Base-by-base conservation (phyloP, 2,888 invertebrate genomes). In the Protodeltote pygarga region DNA sequence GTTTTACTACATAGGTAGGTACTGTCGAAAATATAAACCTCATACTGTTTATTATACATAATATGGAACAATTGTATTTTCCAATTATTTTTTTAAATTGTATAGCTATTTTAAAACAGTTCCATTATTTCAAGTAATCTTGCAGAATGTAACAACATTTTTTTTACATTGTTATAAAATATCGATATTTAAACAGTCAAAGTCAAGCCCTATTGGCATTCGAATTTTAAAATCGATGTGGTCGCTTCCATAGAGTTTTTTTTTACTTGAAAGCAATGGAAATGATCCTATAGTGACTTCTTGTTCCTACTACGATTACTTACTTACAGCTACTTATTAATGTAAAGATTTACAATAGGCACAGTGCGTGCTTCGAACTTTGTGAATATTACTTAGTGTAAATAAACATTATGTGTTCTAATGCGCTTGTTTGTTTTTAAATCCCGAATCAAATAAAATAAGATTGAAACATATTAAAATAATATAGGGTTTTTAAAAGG, bases 371-470 rank as follows among this genome's bases (percentile, higher is more conserved):
- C 54, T 50, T 54, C 17, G 37, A 46, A 74, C 65, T 75, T 74
- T 85, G 85, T 87, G 84, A 83, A 88, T 85, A 88, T 83, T 83
- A 78, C 77, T 80, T 83, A 79, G 77, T 89, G 89, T 89, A 89
- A 89, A 89, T 89, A 90, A 87, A 88, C 76, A 81, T 81, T 89
- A 89, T 87, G 89, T 90, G 89, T 89, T 89, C 87, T 80, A 77
- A 75, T 15, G n/a, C 23, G 13, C 37, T 59, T 50, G 42, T 57
- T 44, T 63, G 40, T 58, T 71, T 71, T 77, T 64, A 63, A 11
- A 14, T 9, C 21, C n/a, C 19, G 1, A 23, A 5, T 1, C 3
- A 59, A 48, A 40, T 39, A 34, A 35, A 41, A 25, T 2, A 5
- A 3, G 5, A 5, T 5, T 3, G 14, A 8, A 14, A 8, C n/a